Conservation (phyloP, 1,140 invertebrate species). For the Psilanteris sp. region DNA sequence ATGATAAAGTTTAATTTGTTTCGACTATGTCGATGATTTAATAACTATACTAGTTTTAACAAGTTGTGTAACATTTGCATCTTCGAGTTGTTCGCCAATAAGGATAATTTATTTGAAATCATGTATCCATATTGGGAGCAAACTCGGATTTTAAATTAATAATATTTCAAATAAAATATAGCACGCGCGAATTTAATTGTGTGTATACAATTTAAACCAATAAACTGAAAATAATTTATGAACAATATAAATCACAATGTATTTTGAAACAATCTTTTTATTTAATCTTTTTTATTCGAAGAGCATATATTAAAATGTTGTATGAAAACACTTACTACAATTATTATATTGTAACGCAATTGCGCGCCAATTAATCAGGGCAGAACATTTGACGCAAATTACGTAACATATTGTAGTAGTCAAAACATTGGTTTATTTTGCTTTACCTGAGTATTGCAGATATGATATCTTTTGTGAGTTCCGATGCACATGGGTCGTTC, state of each 20-base stretch:
- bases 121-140: too few relatives aligned
- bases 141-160: too few relatives aligned
- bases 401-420: constrained; percentile 27
- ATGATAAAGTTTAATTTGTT: constrained; percentile 41
- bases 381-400: constrained; percentile 49
- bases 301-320: constrained; percentile 22
- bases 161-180: too few relatives aligned
- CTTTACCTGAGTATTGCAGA: constrained; percentile 86
- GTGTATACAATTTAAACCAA: too few relatives aligned
- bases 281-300: too few relatives aligned
- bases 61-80: constrained; percentile 29
- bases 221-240: too few relatives aligned
- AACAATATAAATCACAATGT: too few relatives aligned
- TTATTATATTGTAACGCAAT: constrained; percentile 37
- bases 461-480: constrained; percentile 84
- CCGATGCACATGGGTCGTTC: constrained; percentile 82
- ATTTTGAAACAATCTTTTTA: too few relatives aligned
- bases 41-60: constrained; percentile 18
- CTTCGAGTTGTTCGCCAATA: neutral
- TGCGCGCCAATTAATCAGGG: constrained; percentile 55
- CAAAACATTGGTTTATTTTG: constrained; percentile 20
- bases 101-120: constrained; percentile 4
- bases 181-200: too few relatives aligned
- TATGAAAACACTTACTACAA: constrained; percentile 50
- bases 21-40: constrained; percentile 22